Base-by-base conservation (phyloP, 2,888 invertebrate genomes). In the Drosophila algonquin region DNA sequence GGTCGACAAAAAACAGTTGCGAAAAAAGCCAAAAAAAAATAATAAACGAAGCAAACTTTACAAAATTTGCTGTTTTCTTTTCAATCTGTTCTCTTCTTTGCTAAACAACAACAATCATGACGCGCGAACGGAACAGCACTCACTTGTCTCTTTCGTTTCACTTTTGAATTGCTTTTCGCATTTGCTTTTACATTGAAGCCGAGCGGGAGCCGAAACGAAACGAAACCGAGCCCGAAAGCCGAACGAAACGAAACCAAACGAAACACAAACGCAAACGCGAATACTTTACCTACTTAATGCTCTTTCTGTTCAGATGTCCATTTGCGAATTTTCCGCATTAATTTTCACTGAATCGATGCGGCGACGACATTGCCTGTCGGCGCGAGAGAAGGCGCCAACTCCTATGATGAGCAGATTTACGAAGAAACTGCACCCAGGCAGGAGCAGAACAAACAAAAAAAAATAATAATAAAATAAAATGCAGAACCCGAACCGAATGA, bases 391-490 rank as follows among this genome's bases (percentile, higher is more conserved):
- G 40, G 48, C 48, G 48, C 48, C 58, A 58, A 58, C 44, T 54
- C 44, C 44, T 54, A 24, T 24, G 21, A 44, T 40, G 40, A 40
- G 40, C 40, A 44, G 77, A 77, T 61, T 75, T 75, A 77, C 76
- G 63, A 78, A 80, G 69, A 65, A 80, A 78, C 83, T 82, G 84
- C 81, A 76, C 78, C 77, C 76, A 80, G 46, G 56, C 47, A 80
- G 77, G 68, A 83, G 79, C 54, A 67, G 67, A 54, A 72, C 57
- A 86, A 83, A 81, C 75, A 79, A 86, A 86, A 83, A 81, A 86
- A 83, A 82, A 85, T 79, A 81, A 83, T 83, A 86, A 83, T 83
- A 83, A 83, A 83, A 83, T 83, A 83, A 83, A 83, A 83, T 83
- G 83, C 87, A 86, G 83, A 83, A 86, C 83, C 85, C 83, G 83